Evolutionary conservation across 2,888 invertebrate genomes (phyloP).

Genomic region (Thera britannica): DNA sequence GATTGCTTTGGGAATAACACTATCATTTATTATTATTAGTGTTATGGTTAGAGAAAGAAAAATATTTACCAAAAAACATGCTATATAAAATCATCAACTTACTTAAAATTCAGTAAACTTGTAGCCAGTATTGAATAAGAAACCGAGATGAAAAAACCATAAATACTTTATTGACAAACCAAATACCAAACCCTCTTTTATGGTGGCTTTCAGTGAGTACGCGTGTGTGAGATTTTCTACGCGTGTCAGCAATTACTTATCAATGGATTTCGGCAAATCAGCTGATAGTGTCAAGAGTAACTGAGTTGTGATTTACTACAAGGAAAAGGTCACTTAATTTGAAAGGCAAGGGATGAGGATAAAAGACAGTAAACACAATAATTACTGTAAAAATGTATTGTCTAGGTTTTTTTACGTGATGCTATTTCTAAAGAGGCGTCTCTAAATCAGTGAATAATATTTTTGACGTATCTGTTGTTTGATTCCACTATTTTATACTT

Average conservation of each 20-base stretch:
- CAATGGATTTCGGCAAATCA: conserved; percentile 41
- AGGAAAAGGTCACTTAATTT: background rate
- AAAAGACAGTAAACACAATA: background rate
- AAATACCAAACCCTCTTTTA: conserved; percentile 36
- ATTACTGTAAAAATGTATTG: background rate
- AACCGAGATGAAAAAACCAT: conserved; percentile 8
- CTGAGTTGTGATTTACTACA: conserved; percentile 6
- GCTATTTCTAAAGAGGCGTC: no score
- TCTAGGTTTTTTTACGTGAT: no score
- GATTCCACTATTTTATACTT: background rate
- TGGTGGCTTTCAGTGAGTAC: conserved; percentile 35
- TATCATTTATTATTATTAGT: background rate
- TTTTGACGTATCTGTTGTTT: no score
- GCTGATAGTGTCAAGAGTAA: conserved; percentile 36
- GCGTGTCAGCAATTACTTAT: conserved; percentile 72
- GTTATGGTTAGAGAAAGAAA: no score
- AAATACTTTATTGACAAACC: conserved; percentile 29
- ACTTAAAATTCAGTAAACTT: background rate
- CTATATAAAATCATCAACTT: no score
- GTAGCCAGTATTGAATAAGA: background rate
- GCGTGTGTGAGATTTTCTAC: conserved; percentile 59
- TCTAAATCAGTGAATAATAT: no score
- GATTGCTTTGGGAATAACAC: conserved; percentile 29
- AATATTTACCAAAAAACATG: no score
- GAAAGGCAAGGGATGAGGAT: background rate